These are phyloP conservation scores for Styela plicata DNA, from an alignment of 23 tunicate genomes.

Conservation along the genomic window DNA sequence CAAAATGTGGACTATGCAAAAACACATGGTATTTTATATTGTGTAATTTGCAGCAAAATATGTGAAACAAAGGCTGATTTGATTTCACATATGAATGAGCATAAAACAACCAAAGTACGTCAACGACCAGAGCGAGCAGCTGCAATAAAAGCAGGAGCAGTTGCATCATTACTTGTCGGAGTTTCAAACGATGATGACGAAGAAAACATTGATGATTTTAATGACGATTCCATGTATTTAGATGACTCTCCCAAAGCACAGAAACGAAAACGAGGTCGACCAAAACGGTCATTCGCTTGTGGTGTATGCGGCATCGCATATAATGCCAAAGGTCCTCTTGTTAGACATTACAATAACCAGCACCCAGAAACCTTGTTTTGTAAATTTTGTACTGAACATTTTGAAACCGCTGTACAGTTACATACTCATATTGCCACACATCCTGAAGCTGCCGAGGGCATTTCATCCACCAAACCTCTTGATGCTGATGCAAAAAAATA, in stretches of 20 bases:
- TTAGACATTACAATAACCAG: slow-evolving; percentile 11
- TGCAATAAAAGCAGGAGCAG: neutral
- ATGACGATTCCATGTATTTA: neutral
- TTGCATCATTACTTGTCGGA: neutral
- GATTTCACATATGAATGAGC: slow-evolving; percentile 15
- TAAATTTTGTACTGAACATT: slow-evolving; percentile 11
- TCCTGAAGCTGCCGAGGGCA: neutral
- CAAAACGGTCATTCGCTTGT: slow-evolving; percentile 11
- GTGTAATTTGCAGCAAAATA: slow-evolving; percentile 25
- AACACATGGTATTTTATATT: slow-evolving; percentile 24
- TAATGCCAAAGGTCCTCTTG: slow-evolving; percentile 3
- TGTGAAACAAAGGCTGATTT: neutral
- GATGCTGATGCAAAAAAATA: neutral
- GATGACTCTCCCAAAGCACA: neutral
- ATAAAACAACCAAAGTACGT: slow-evolving; percentile 8
- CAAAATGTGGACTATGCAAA: slow-evolving; percentile 10
- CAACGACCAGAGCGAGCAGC: slow-evolving; percentile 25
- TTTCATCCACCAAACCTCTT: neutral
- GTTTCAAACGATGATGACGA: slow-evolving; percentile 7
- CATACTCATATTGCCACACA: slow-evolving; percentile 11
- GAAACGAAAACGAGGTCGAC: too few species aligned
- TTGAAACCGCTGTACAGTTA: slow-evolving; percentile 15
- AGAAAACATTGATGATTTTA: neutral
- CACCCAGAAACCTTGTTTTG: slow-evolving; percentile 25
- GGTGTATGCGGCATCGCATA: slow-evolving; percentile 2